Evolutionary conservation across 92 coral and sea anemone genomes (phyloP).

Genomic region (Pocillopora grandis): DNA sequence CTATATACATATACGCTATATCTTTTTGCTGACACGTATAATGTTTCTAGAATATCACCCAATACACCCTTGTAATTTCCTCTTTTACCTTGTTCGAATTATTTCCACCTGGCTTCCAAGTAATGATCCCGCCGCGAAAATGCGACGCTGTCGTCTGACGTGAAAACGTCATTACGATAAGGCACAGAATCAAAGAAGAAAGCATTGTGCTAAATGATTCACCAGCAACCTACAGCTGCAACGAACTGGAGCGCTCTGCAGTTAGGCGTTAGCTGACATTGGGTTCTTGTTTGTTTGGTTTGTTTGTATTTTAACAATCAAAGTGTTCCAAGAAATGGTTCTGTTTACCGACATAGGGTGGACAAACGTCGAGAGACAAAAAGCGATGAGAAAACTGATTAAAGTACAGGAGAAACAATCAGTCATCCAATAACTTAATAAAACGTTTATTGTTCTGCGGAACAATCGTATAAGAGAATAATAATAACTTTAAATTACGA

Average conservation of each 20-base stretch:
- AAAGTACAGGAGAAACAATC: not conserved
- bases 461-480: too few relatives aligned
- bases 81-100: constrained; percentile 7
- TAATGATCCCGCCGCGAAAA: constrained; percentile 52
- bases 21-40: too few relatives aligned
- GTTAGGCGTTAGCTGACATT: not conserved
- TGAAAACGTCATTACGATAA: constrained; percentile 4
- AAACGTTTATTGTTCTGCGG: too few relatives aligned
- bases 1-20: too few relatives aligned
- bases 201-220: not conserved
- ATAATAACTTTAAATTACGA: too few relatives aligned
- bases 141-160: constrained; percentile 37
- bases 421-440: not conserved
- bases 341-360: not conserved
- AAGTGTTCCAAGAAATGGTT: not conserved
- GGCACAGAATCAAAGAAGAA: not conserved
- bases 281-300: not conserved
- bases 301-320: not conserved
- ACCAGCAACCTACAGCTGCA: not conserved
- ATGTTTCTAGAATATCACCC: too few relatives aligned
- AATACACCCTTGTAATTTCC: too few relatives aligned
- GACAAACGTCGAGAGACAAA: too few relatives aligned
- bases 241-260: not conserved
- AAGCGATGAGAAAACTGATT: not conserved
- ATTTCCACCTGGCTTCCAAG: constrained; percentile 36